These are phyloP conservation scores for Mythimna ferrago DNA, from an alignment of 2,888 invertebrate species.

Conservation along the genomic window DNA sequence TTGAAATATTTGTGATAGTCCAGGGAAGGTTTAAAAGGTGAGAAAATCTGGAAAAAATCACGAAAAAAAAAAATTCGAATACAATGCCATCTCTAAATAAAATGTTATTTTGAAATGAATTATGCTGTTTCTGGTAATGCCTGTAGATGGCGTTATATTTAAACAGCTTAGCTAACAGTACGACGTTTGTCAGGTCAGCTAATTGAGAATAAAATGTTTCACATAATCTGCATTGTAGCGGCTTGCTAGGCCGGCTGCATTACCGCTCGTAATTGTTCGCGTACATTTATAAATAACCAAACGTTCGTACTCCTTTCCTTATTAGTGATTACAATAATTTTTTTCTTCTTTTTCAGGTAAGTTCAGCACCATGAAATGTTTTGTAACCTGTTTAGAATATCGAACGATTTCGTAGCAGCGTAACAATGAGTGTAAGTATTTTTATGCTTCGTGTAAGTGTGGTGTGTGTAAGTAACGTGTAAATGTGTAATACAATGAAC, in stretches of 20 bases:
- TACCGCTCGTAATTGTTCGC: constrained; percentile 55
- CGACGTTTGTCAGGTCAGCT: too few species aligned
- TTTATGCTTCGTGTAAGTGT: constrained; percentile 51
- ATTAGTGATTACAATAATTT: constrained; percentile 77
- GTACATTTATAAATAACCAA: constrained; percentile 68
- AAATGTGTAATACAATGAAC: constrained; percentile 57
- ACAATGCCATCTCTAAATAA: too few species aligned
- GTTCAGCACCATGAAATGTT: constrained; percentile 76
- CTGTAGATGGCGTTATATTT: too few species aligned
- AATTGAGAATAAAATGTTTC: constrained; percentile 46
- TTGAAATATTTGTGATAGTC: too few species aligned
- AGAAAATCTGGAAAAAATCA: too few species aligned
- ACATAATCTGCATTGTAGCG: constrained; percentile 46
- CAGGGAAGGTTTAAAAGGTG: too few species aligned
- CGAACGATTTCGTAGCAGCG: constrained; percentile 66
- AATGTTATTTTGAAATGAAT: too few species aligned
- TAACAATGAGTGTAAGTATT: constrained; percentile 73
- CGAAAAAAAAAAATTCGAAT: too few species aligned
- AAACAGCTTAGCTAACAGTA: too few species aligned
- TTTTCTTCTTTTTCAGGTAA: constrained; percentile 84
- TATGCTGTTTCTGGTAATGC: too few species aligned
- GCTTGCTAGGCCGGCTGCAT: constrained; percentile 43
- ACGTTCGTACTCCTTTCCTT: constrained; percentile 64
- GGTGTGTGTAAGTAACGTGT: constrained; percentile 10
- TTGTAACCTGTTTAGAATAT: constrained; percentile 74